Base-by-base conservation (phyloP, 2,888 invertebrate species). In the Formica aserva region DNA sequence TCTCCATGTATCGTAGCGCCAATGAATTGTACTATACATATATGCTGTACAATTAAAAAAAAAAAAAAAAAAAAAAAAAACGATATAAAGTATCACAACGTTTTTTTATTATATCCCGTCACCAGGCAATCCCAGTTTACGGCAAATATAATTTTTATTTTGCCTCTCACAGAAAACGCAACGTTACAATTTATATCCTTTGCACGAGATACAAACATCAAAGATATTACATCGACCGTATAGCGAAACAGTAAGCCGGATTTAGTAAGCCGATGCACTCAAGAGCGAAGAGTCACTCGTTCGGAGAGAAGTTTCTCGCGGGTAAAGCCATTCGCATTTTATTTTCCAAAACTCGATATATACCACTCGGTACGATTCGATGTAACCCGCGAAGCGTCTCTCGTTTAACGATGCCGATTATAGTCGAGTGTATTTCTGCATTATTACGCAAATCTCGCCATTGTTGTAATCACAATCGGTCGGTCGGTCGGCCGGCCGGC, bases 281-380 rank as follows among this genome's bases (percentile, higher is more conserved):
- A 26, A 29, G 66, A 55, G 38, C 77, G 29, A 55, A 29, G 41
- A 77, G n/a, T 57, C 66, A 22, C 41, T 66, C 13, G 41, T 29
- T 66, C 3, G 41, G 66, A 29, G 66, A 38, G 67, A 67, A 41
- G 55, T 77, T 77, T 77, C 55, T 48, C 55, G 11, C 55, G 9
- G 38, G 76, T 38, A 67, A 77, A 77, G 32, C 29, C 66, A 15
- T 26, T 26, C 65, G 66, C n/a, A 18, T 77, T 77, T 77, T 67
- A 77, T 67, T 77, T 55, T n/a, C n/a, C 11, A 62, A 77, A n/a
- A 41, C 29, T 57, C 66, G 77, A 67, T 22, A 35, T 35, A 35
- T 35, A 26, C 63, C 26, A 65, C 13, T 77, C 6, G 66, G 29
- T 15, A n/a, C 15, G 66, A n/a, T n/a, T 75, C 65, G n/a, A 13